Evolutionary conservation across 92 coral and sea anemone genomes (phyloP), one percentile per base, ranked within the genome.

Genomic region (Epizoanthus scotinus): DNA sequence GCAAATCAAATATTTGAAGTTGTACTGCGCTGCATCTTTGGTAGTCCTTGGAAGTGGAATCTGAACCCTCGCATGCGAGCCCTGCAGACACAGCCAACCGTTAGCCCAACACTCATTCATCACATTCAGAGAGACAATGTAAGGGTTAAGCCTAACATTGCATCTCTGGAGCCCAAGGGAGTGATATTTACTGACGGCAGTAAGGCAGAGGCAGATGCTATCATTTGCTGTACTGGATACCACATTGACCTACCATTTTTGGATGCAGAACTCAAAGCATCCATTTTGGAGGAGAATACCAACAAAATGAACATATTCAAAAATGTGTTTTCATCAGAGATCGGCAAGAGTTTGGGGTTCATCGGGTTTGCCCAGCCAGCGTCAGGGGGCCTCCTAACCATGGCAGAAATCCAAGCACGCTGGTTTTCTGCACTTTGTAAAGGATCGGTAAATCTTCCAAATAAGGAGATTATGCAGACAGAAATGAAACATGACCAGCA

Each of bases 371-470:
- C 75, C 4, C 95, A 91, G 79, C 95, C 95, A 26, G 89, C 95
- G 5, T 91, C 95, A 9, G 95, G 95, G 0, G 95, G 95, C 6
- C 85, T 91, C n/a, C 78, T 91, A 15, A 73, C 95, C 20, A 60
- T 91, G n/a, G 89, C 91, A 21, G 95, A 91, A 84, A 91, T 72
- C 38, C 95, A 91, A 82, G 95, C 91, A 3, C 85, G 95, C 19
- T 91, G 95, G 95, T 91, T 91, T 64, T 89, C 95, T 0, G 91
- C 88, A 67, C 82, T 91, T 34, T 91, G 95, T 55, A 91, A 91
- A 83, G 95, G 95, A 14, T 49, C 40, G 5, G 67, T 78, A 38
- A 89, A 80, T 58, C 67, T 91, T 18, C 95, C 95, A 12, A 19
- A 28, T 6, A 83, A 63, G 50, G 89, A 86, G 28, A 27, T 36